phyloP scores from a whole-genome alignment of 2,888 invertebrate species.

The Epirrhoe tristata region DNA sequence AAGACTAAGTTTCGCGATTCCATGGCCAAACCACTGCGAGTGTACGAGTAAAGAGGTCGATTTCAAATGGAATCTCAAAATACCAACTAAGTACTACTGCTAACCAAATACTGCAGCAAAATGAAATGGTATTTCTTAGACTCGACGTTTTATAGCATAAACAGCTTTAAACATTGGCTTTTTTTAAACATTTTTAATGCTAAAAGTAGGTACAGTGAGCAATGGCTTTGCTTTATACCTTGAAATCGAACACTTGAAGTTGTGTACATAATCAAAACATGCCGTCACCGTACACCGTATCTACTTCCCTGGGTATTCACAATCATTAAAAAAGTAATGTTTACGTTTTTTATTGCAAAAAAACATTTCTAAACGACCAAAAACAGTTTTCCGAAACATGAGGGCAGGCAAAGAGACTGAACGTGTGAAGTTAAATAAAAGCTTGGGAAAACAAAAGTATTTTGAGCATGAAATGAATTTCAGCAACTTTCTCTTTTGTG shows the following conservation, averaged over 20 bases:
- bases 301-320: no score
- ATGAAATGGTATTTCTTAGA: neutral
- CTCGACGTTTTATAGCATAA: neutral
- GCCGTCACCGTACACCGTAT: no score
- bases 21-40: constrained; percentile 3
- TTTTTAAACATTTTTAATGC: no score
- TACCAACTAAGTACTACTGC: no score
- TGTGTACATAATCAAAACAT: no score
- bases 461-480: constrained; percentile 11
- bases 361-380: neutral
- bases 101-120: neutral
- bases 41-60: neutral
- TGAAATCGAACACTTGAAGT: no score
- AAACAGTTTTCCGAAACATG: neutral
- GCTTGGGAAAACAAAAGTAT: constrained; percentile 6
- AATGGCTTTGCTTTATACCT: neutral
- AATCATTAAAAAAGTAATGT: no score
- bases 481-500: constrained; percentile 15
- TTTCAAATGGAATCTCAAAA: neutral
- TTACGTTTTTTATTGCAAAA: no score
- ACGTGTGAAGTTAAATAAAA: constrained; percentile 14
- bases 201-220: no score
- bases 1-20: constrained; percentile 16
- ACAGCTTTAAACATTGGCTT: neutral
- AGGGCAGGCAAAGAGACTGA: constrained; percentile 1